These are phyloP conservation scores for Butastur rufipennis DNA, from an alignment of 2,113 vertebrate genomes.

Conservation along the genomic window DNA sequence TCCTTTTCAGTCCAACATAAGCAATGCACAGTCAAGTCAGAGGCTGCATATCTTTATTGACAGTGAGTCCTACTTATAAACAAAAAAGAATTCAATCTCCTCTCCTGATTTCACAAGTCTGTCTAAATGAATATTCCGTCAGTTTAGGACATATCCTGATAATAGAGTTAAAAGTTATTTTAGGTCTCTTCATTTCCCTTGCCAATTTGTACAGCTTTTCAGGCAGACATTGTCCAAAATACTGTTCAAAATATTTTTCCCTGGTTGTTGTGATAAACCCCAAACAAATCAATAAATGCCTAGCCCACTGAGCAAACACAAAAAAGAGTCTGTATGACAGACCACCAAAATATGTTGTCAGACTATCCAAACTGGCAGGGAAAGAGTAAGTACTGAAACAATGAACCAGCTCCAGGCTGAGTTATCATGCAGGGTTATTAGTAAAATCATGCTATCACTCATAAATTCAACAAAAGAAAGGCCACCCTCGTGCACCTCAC, in stretches of 20 bases:
- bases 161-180: neutral
- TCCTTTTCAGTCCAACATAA: neutral
- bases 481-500: neutral
- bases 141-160: neutral
- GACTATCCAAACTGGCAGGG: neutral
- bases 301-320: neutral
- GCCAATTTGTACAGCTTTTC: neutral
- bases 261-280: neutral
- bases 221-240: neutral
- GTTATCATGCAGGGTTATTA: rapidly evolving
- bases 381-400: neutral
- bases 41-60: neutral
- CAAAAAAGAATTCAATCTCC: neutral
- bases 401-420: neutral
- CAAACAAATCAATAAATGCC: neutral
- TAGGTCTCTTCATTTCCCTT: neutral
- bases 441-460: neutral
- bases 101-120: neutral
- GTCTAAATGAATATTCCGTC: neutral
- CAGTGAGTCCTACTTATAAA: neutral
- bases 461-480: neutral
- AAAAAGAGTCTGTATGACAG: neutral
- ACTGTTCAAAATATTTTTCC: neutral
- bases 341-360: neutral
- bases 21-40: neutral